Percentiles rank a stretch among this genome's conserved stretches.
Evolutionary conservation across 2,113 vertebrate species (phyloP).

Genomic region (Saguinus midas): DNA sequence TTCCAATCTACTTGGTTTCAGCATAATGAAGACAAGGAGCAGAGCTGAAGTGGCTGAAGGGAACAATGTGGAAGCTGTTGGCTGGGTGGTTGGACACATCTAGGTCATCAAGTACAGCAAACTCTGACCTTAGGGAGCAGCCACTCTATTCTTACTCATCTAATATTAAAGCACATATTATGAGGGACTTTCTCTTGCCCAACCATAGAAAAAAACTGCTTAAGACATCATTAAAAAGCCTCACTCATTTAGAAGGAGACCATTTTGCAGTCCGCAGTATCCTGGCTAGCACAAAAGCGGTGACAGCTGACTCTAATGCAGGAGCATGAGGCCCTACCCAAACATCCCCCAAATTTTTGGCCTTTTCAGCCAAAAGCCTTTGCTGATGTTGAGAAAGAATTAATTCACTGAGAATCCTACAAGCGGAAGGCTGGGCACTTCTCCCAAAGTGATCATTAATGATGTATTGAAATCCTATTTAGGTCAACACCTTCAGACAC

Average conservation of each 20-base stretch:
- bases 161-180: not conserved
- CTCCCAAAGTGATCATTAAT: constrained; percentile 64
- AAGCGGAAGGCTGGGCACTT: constrained; percentile 37
- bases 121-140: not conserved
- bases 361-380: not conserved
- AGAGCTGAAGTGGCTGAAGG: not conserved
- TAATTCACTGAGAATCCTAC: constrained; percentile 41
- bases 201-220: not conserved
- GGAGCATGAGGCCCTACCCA: not conserved
- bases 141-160: not conserved
- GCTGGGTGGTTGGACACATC: not conserved
- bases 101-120: not conserved
- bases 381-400: constrained; percentile 46
- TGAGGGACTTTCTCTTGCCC: not conserved
- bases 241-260: not conserved
- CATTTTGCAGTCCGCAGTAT: not conserved
- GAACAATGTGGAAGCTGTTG: not conserved
- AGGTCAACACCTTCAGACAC: constrained; percentile 59
- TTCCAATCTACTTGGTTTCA: not conserved
- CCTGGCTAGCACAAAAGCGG: not conserved
- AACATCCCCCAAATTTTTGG: not conserved
- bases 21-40: not conserved
- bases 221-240: not conserved
- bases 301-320: not conserved
- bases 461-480: constrained; percentile 67